Base-by-base conservation (phyloP, 2,113 vertebrate species). In the Oncorhynchus clarkii region DNA sequence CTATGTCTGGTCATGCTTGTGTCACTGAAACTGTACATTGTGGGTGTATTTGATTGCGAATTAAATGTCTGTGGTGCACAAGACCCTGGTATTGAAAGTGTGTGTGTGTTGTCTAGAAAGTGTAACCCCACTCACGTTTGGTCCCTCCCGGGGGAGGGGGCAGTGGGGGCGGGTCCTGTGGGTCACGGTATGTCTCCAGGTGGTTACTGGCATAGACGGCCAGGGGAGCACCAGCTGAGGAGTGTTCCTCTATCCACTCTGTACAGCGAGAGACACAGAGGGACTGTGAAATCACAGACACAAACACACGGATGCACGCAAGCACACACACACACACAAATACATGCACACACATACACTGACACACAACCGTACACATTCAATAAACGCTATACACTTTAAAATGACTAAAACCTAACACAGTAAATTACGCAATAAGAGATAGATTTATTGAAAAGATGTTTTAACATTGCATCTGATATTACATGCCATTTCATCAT, bases 171-270 rank as follows among this genome's bases (percentile, higher is more conserved):
- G 85, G 89, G 54, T 80, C 84, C 72, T 89, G 93, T 31, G 95
- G 93, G 86, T 99, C 98, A 90, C 96, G 94, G 94, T 92, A 94
- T 68, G 95, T 93, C 89, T 98, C 96, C 81, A 96, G 93, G 89
- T 95, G 96, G 92, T 94, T 97, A 71, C 95, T 88, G 85, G 95
- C 92, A 71, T 95, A 96, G 87, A 92, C 95, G 86, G 94, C 87
- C 81, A 94, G 85, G 6, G 96, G 95, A 82, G 94, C 94, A 51
- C 95, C 95, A 65, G 96, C 90, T 77, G 95, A 95, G 27, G 96
- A 94, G 86, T 95, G 96, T 74, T 98, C 96, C 89, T 97, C 97
- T 86, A 98, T 95, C 98, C 98, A 99, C 91, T 99, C 98, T 99
- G 84, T 39, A 82, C 13, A 82, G 74, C 75, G 85, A 77, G 3